These are phyloP conservation scores for Sinonovacula constricta DNA, from an alignment of 1,140 invertebrate species.

Conservation along the genomic window DNA sequence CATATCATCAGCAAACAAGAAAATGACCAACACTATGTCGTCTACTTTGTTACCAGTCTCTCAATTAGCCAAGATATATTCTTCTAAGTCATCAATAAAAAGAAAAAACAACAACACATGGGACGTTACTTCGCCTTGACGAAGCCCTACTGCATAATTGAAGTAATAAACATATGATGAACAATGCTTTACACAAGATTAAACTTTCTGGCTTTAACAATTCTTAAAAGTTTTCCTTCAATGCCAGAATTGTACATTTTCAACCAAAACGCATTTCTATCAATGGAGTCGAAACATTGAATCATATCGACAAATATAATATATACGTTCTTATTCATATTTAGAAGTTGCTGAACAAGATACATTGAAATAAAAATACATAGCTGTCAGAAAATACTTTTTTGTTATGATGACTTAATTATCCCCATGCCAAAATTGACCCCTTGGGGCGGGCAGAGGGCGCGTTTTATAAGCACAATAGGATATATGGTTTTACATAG, in stretches of 20 bases:
- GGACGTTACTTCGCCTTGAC: constrained; percentile 18
- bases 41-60: constrained; percentile 2
- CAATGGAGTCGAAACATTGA: constrained; percentile 22
- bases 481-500: too few relatives aligned
- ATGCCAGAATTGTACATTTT: constrained; percentile 27
- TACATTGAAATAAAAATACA: too few relatives aligned
- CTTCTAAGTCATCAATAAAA: constrained; percentile 31
- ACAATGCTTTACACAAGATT: constrained; percentile 2
- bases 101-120: constrained; percentile 9
- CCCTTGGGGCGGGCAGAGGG: too few relatives aligned
- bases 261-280: constrained; percentile 32
- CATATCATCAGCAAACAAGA: too few relatives aligned
- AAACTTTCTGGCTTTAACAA: constrained; percentile 7
- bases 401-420: too few relatives aligned
- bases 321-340: too few relatives aligned
- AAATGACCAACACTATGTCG: constrained; percentile 26
- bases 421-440: too few relatives aligned
- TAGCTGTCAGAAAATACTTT: too few relatives aligned
- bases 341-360: too few relatives aligned
- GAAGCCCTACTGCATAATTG: constrained; percentile 1
- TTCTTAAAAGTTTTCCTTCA: constrained; percentile 21
- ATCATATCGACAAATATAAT: constrained; percentile 11
- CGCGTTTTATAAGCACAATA: too few relatives aligned
- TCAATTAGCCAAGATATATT: not conserved
- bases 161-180: constrained; percentile 7